A percentile compares a stretch with the other conserved stretches of the same genome.
phyloP scores from a whole-genome alignment of 2,888 invertebrate species.

The Poecilus cupreus region DNA sequence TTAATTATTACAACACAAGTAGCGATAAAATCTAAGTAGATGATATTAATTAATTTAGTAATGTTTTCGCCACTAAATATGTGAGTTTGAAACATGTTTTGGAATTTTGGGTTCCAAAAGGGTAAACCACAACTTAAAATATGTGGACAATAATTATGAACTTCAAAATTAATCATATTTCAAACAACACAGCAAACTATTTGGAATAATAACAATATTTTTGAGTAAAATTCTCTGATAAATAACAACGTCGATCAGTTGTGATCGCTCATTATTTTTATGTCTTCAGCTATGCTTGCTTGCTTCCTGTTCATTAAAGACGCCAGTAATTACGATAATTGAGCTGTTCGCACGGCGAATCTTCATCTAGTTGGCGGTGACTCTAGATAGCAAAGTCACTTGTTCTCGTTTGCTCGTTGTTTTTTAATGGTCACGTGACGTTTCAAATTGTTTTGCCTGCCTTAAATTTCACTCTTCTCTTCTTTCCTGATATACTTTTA shows the following conservation, averaged over 20 bases:
- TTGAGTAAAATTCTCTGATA: neutral
- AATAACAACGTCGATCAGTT: neutral
- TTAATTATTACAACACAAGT: neutral
- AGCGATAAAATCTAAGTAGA: conserved; percentile 13
- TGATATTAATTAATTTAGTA: conserved; percentile 24
- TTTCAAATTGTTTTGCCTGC: conserved; percentile 6
- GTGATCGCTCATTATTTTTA: conserved; percentile 11
- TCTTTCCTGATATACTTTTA: no score
- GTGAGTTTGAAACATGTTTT: neutral
- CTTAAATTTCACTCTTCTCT: neutral
- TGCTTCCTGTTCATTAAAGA: neutral
- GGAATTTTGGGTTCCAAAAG: neutral
- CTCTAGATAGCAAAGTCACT: conserved; percentile 3
- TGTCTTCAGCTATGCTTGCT: neutral
- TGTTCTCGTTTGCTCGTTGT: neutral
- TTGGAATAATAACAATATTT: neutral
- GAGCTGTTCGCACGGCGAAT: conserved; percentile 20
- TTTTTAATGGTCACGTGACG: conserved; percentile 1
- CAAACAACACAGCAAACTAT: neutral
- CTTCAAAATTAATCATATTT: neutral
- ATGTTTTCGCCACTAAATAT: neutral
- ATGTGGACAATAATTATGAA: neutral
- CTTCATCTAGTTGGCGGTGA: conserved; percentile 20
- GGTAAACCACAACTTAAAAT: neutral
- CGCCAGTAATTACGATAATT: conserved; percentile 29